A percentile compares a stretch with the other conserved stretches of the same genome.
Conservation (phyloP, 2,797 vertebrate genomes). For the Catamblyrhynchus diadema region DNA sequence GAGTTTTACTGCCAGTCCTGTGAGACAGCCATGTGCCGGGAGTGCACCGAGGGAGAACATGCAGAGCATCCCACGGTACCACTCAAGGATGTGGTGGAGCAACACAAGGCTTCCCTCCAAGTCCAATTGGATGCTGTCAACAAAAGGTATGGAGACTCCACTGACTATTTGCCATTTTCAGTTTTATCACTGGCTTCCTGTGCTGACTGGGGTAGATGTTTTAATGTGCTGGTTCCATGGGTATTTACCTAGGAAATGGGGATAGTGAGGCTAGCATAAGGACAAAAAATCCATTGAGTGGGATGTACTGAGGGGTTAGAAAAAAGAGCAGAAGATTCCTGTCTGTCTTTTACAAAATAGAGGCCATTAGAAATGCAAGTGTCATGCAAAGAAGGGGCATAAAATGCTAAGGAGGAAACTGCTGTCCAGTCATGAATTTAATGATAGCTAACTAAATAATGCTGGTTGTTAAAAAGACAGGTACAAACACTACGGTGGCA, state of each 20-base stretch:
- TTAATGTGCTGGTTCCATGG: neutral
- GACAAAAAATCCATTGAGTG: neutral
- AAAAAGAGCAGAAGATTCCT: neutral
- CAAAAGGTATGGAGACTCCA: conserved; percentile 79
- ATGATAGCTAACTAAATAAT: neutral
- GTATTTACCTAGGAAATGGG: neutral
- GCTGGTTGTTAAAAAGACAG: neutral
- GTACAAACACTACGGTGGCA: neutral
- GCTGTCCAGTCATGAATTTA: neutral
- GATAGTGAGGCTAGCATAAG: neutral
- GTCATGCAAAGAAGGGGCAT: neutral
- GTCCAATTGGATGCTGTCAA: conserved; percentile 90
- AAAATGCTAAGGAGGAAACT: neutral
- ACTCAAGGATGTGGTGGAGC: conserved; percentile 93
- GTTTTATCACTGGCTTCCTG: neutral
- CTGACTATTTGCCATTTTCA: neutral
- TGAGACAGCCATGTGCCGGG: conserved; percentile 95
- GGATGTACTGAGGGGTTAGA: neutral
- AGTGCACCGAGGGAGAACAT: conserved; percentile 92
- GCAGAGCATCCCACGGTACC: conserved; percentile 93
- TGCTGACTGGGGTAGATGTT: neutral
- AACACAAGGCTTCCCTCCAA: conserved; percentile 93
- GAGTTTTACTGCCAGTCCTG: conserved; percentile 97
- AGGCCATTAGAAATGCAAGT: neutral
- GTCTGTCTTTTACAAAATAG: neutral